Conservation (phyloP, 1,140 invertebrate genomes). For the Dinoponera quadriceps region DNA sequence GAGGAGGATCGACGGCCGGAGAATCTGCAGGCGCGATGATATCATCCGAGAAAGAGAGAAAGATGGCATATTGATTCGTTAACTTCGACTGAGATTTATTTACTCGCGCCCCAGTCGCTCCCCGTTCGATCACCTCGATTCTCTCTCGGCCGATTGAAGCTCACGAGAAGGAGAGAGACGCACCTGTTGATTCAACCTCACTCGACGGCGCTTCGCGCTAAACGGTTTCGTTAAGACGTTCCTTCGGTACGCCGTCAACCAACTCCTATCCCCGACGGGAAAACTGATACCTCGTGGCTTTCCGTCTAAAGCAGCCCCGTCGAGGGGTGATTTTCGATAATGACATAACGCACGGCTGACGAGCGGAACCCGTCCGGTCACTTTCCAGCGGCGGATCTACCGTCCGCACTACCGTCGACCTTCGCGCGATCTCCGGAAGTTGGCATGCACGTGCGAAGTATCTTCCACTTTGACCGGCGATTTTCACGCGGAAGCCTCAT, state of each 20-base stretch:
- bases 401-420: constrained; percentile 2
- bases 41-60: neutral
- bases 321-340: constrained; percentile 25
- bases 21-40: neutral
- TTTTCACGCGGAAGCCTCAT: neutral
- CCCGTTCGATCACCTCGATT: neutral
- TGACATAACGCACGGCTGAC: neutral
- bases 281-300: neutral
- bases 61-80: neutral
- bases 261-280: too few relatives aligned
- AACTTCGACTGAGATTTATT: neutral
- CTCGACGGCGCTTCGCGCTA: too few relatives aligned
- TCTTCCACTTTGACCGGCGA: neutral
- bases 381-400: constrained; percentile 22
- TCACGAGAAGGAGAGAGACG: too few relatives aligned
- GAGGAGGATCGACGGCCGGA: constrained; percentile 14
- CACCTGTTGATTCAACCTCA: too few relatives aligned
- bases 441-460: neutral
- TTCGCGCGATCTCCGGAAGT: neutral
- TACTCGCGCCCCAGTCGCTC: neutral
- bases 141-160: too few relatives aligned
- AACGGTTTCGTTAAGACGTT: too few relatives aligned
- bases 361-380: constrained; percentile 30
- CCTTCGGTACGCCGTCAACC: too few relatives aligned
- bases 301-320: constrained; percentile 7